Evolutionary conservation across 2,113 vertebrate species (phyloP).

Genomic region (Lasiurus borealis): DNA sequence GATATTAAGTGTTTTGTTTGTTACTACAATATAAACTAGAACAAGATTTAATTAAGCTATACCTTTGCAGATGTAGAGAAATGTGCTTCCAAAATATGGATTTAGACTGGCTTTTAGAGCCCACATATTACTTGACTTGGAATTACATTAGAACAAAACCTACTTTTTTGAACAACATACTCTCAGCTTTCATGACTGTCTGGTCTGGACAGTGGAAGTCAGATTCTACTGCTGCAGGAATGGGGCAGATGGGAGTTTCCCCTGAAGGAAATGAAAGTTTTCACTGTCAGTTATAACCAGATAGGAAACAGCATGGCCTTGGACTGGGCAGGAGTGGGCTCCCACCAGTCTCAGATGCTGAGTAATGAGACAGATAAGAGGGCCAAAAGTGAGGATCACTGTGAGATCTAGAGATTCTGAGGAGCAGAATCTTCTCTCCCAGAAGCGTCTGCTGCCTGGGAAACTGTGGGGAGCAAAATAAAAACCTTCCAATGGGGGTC

Average conservation of each 20-base stretch:
- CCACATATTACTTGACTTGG: not conserved
- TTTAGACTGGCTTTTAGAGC: constrained; percentile 11
- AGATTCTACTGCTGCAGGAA: not conserved
- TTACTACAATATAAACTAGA: not conserved
- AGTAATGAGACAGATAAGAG: not conserved
- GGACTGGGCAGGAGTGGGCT: not conserved
- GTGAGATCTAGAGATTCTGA: not conserved
- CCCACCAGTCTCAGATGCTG: not conserved
- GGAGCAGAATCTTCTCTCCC: not conserved
- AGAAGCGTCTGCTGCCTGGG: not conserved
- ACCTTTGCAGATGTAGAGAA: not conserved
- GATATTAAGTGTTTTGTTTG: constrained; percentile 7
- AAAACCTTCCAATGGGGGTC: not conserved
- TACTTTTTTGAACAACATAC: constrained; percentile 19
- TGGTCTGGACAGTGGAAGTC: constrained; percentile 28
- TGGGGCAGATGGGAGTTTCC: not conserved
- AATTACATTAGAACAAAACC: not conserved
- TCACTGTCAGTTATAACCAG: not conserved
- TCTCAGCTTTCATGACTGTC: not conserved
- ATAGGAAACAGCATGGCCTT: not conserved
- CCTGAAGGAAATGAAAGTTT: not conserved
- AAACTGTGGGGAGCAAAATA: not conserved
- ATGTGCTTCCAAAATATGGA: not conserved
- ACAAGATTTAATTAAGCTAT: not conserved
- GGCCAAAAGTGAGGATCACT: not conserved